Base-by-base conservation (phyloP, 2,797 vertebrate genomes). In the Botia almorhae region DNA sequence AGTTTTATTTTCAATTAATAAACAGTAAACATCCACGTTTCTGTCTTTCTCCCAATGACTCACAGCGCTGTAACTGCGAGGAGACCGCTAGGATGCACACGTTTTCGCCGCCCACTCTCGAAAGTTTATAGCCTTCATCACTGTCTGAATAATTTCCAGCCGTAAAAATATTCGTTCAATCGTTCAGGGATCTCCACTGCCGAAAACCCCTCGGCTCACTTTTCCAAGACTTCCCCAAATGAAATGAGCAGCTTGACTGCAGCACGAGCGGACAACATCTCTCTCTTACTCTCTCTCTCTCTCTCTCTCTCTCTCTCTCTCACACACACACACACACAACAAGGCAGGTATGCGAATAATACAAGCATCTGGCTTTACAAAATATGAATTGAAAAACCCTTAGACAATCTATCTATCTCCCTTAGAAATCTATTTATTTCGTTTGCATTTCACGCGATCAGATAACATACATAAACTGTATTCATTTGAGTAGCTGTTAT, bases 191-290 rank as follows among this genome's bases (percentile, higher is more conserved):
- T 88, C 87, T 90, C 90, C 80, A 82, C 86, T 48, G 84, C 85
- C 83, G 84, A 88, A 87, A 87, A 83, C 87, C 81, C 69, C 46
- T 48, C 65, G 75, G 76, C 74, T 87, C 70, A 88, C 88, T 87
- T 90, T 90, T 88, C 91, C 88, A 91, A 87, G 81, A 90, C 75
- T 91, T 65, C 26, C 39, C 88, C 90, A 86, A 82, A 89, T 87
- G 89, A 90, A 90, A 86, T 87, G 86, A 91, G 88, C 90, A 93
- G 84, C 89, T 89, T 88, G 88, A 94, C 92, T 93, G 92, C 92
- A 91, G 92, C 16, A 16, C 17, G 26, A 92, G 88, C 90, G 83
- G 87, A 87, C 90, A 88, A 78, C 33, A 82, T 7, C 79, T 48
- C 85, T 75, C 77, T 83, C 56, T 70, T 71, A 61, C 80, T 74